These are phyloP conservation scores for Pogona vitticeps DNA, from an alignment of 2,113 vertebrate genomes.

Conservation along the genomic window DNA sequence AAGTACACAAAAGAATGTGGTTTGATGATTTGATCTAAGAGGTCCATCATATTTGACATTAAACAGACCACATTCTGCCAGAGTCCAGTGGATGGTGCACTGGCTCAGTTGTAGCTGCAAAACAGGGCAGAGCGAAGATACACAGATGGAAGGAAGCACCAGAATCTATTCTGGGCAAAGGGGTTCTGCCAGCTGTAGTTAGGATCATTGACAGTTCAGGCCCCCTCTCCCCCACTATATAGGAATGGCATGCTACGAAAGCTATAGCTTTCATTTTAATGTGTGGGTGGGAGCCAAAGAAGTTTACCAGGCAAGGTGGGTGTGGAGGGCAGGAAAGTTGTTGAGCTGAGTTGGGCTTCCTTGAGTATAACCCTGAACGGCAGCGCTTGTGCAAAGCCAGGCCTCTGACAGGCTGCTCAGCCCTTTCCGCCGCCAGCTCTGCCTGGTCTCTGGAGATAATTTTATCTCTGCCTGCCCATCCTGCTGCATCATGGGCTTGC, in stretches of 20 bases:
- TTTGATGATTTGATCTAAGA: slow-evolving; percentile 29
- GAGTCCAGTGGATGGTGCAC: not conserved
- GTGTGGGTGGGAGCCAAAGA: not conserved
- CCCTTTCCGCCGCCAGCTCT: not conserved
- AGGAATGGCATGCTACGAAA: not conserved
- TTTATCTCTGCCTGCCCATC: slow-evolving; percentile 13
- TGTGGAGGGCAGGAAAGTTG: not conserved
- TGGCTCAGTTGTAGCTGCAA: not conserved
- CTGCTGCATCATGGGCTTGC: slow-evolving; percentile 15
- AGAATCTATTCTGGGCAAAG: not conserved
- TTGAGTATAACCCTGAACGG: slow-evolving; percentile 24
- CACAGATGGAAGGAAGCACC: not conserved
- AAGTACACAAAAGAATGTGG: slow-evolving; percentile 13
- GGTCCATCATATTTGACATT: not conserved
- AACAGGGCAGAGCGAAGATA: not conserved
- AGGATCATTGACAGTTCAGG: too few species aligned
- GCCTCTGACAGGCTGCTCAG: not conserved
- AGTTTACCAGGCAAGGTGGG: not conserved
- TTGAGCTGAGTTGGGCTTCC: slow-evolving; percentile 24
- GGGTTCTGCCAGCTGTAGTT: too few species aligned
- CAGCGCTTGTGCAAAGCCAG: not conserved
- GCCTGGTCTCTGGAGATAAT: slow-evolving; percentile 26
- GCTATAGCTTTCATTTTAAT: not conserved
- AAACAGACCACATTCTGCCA: not conserved
- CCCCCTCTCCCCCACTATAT: not conserved